phyloP scores from a whole-genome alignment of 2,888 invertebrate genomes.

The Chrysolina americana region DNA sequence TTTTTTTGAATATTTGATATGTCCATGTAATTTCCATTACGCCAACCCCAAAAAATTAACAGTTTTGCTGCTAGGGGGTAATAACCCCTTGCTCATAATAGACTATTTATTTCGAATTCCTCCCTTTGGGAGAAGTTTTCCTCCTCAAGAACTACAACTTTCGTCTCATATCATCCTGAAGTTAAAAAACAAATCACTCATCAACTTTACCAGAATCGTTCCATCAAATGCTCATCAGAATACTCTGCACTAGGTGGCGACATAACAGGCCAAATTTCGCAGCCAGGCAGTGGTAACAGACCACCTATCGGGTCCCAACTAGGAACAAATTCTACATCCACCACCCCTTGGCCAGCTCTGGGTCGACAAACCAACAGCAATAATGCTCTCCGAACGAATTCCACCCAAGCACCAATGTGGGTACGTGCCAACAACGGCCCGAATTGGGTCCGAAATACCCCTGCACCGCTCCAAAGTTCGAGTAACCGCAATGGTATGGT shows the following conservation, averaged over 20 bases:
- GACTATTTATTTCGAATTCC: no score
- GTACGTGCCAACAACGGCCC: constrained; percentile 44
- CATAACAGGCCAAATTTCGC: constrained; percentile 17
- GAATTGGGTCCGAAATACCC: constrained; percentile 46
- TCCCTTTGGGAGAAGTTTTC: no score
- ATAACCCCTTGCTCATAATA: no score
- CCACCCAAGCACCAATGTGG: constrained; percentile 39
- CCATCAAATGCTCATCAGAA: not conserved
- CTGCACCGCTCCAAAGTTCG: constrained; percentile 13
- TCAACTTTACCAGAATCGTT: no score
- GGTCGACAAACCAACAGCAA: constrained; percentile 47
- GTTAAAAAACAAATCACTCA: no score
- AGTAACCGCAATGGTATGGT: not conserved
- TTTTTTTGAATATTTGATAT: no score
- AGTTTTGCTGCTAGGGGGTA: no score
- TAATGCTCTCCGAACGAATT: constrained; percentile 29
- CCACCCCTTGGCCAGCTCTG: constrained; percentile 60
- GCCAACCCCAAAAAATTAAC: no score
- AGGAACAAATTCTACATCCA: constrained; percentile 43
- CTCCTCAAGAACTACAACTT: no score
- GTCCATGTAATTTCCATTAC: no score
- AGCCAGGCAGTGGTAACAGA: constrained; percentile 27
- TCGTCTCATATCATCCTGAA: no score
- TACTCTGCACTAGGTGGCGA: constrained; percentile 21
- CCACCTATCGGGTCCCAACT: constrained; percentile 31